These are phyloP conservation scores for Phymorhynchus buccinoides DNA, from an alignment of 1,140 invertebrate species.

Conservation along the genomic window DNA sequence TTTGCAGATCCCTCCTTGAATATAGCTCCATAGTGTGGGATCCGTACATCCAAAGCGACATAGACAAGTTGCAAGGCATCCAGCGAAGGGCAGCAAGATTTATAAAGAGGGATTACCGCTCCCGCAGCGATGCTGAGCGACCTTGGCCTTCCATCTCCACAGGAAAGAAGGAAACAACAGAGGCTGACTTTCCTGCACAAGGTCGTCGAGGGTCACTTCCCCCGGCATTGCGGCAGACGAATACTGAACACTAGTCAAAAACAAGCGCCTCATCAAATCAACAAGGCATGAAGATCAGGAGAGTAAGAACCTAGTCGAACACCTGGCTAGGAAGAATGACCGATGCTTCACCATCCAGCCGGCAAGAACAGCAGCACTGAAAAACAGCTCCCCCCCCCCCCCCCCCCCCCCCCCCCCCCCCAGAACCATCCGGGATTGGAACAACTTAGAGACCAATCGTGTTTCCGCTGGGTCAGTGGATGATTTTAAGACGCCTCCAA, in stretches of 20 bases:
- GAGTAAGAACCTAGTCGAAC: background rate
- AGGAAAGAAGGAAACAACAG: conserved; percentile 28
- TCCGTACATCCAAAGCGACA: conserved; percentile 33
- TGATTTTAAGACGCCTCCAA: background rate
- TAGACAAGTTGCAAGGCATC: conserved; percentile 32
- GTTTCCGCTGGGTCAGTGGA: too few species aligned
- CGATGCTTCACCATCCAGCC: background rate
- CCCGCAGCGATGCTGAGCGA: conserved; percentile 19
- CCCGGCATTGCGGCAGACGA: background rate
- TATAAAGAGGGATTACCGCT: conserved; percentile 15
- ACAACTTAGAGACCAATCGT: background rate
- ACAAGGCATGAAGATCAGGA: background rate
- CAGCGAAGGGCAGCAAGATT: conserved; percentile 39
- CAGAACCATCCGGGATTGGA: background rate
- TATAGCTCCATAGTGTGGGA: conserved; percentile 45
- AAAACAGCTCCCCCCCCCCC: background rate
- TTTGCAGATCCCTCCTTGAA: conserved; percentile 41
- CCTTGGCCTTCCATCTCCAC: background rate
- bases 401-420: background rate
- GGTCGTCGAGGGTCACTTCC: conserved; percentile 1
- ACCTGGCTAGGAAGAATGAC: background rate
- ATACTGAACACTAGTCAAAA: background rate
- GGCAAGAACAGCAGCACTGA: background rate
- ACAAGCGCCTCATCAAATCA: background rate
- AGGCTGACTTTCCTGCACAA: conserved; percentile 41